Conservation (phyloP, 1,140 invertebrate species). For the Neelides sp. region DNA sequence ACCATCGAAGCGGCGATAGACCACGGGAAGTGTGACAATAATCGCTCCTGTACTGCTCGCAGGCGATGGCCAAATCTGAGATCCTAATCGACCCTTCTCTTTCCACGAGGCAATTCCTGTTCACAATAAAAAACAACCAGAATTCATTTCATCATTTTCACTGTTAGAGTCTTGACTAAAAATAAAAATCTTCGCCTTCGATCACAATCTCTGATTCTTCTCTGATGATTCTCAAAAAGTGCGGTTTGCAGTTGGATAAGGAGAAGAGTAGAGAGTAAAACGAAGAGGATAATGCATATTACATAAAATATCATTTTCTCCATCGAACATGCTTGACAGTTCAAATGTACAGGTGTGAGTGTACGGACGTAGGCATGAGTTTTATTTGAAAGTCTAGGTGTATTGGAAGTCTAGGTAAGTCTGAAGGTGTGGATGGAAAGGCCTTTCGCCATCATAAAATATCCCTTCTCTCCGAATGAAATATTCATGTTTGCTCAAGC, state of each 20-base stretch:
- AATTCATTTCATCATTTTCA: background rate
- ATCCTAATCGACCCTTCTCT: constrained; percentile 65
- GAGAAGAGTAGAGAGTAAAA: background rate
- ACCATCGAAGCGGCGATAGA: constrained; percentile 50
- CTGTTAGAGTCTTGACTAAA: too few relatives aligned
- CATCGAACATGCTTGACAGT: too few relatives aligned
- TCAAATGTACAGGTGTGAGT: too few relatives aligned
- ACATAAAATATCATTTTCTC: too few relatives aligned
- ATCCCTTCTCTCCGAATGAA: background rate
- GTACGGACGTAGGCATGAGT: too few relatives aligned
- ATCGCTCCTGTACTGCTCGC: constrained; percentile 28
- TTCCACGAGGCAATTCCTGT: constrained; percentile 75
- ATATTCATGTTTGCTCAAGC: constrained; percentile 12
- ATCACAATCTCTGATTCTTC: too few relatives aligned
- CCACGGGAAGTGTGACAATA: constrained; percentile 28
- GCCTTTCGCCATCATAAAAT: background rate
- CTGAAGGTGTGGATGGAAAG: too few relatives aligned
- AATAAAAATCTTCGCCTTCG: too few relatives aligned
- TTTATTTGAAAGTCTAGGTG: too few relatives aligned
- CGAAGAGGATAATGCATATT: background rate
- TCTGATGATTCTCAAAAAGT: background rate
- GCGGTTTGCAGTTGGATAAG: too few relatives aligned
- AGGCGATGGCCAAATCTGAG: constrained; percentile 54
- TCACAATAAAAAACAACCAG: constrained; percentile 29
- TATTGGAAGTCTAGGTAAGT: too few relatives aligned